Conservation (phyloP, 2,113 vertebrate genomes). For the Phalacrocorax brasilianus region DNA sequence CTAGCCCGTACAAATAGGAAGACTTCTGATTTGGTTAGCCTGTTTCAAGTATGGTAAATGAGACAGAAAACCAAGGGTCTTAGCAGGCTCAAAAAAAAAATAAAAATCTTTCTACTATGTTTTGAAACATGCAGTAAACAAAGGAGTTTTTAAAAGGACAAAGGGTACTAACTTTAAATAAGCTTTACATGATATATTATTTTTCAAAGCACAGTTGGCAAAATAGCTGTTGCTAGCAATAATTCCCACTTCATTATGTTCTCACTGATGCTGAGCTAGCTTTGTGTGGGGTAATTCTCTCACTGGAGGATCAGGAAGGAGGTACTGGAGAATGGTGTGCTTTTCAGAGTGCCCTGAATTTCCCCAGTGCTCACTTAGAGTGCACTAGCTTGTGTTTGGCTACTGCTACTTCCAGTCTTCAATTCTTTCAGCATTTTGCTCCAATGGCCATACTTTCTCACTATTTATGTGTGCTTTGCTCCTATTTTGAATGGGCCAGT, state of each 20-base stretch:
- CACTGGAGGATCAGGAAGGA: background rate
- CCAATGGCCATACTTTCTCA: rapidly evolving
- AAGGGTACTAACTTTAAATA: background rate
- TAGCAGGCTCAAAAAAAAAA: background rate
- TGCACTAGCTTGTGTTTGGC: background rate
- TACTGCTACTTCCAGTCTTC: background rate
- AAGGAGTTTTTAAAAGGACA: background rate
- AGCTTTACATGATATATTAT: background rate
- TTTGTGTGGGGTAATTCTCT: background rate
- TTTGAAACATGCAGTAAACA: background rate
- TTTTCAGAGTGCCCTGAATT: background rate
- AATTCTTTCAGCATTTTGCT: background rate
- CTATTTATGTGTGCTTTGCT: background rate
- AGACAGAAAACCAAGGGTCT: background rate
- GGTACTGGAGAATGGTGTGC: background rate
- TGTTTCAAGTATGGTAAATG: background rate
- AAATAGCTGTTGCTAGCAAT: background rate
- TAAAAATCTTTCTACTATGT: background rate
- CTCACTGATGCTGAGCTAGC: background rate
- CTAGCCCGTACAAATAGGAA: background rate
- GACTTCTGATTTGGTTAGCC: background rate
- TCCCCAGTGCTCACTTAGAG: background rate
- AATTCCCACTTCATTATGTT: background rate
- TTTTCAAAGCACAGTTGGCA: background rate
- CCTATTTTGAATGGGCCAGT: background rate